These are phyloP conservation scores for Trypoxylus dichotomus DNA, from an alignment of 1,140 invertebrate genomes.

Conservation along the genomic window DNA sequence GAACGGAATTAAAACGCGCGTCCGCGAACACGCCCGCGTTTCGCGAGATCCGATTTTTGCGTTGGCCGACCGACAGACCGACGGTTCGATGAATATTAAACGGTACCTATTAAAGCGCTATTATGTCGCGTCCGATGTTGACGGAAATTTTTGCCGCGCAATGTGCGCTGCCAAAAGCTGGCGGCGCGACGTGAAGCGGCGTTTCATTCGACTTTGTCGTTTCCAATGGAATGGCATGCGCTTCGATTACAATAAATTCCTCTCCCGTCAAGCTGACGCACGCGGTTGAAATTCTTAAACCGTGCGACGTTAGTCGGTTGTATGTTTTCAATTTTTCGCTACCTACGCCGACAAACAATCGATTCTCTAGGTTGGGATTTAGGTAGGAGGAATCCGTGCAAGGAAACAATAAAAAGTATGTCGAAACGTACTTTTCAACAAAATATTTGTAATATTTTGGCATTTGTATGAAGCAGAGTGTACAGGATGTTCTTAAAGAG, in stretches of 20 bases:
- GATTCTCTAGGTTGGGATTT: too few relatives aligned
- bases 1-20: neutral
- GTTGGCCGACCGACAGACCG: neutral
- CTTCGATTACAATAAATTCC: neutral
- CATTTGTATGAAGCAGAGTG: too few relatives aligned
- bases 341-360: too few relatives aligned
- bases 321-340: neutral
- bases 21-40: neutral
- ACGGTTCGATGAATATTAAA: neutral
- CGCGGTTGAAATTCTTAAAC: neutral
- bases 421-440: too few relatives aligned
- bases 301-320: neutral
- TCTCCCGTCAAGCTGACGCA: neutral
- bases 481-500: too few relatives aligned
- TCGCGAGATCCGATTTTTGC: neutral
- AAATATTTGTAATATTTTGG: too few relatives aligned
- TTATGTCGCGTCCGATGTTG: neutral
- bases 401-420: too few relatives aligned
- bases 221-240: neutral
- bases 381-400: too few relatives aligned
- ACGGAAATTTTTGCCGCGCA: neutral
- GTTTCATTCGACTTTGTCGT: neutral
- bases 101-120: neutral
- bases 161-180: neutral
- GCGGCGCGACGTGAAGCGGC: neutral